Conservation (phyloP, 92 coral and sea anemone genomes). For the Diadumene lineata region DNA sequence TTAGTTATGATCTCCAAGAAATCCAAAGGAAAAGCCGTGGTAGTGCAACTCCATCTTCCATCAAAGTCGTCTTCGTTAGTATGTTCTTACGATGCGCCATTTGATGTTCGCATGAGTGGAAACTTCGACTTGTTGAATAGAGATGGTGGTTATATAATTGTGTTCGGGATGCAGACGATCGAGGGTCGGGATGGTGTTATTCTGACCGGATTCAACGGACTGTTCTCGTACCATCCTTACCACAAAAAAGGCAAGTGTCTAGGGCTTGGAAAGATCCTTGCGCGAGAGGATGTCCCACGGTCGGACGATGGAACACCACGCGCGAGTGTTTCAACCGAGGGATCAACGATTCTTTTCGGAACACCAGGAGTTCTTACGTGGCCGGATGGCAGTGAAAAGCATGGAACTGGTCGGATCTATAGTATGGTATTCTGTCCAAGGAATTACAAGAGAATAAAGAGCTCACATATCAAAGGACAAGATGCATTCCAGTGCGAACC, state of each 20-base stretch:
- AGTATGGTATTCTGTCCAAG: constrained; percentile 74
- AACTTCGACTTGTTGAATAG: constrained; percentile 45
- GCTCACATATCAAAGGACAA: constrained; percentile 44
- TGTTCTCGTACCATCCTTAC: constrained; percentile 33
- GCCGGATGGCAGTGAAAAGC: constrained; percentile 70
- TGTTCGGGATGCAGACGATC: constrained; percentile 75
- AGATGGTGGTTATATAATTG: constrained; percentile 59
- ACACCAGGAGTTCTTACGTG: constrained; percentile 83
- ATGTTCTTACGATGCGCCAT: constrained; percentile 2
- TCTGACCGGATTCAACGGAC: constrained; percentile 63
- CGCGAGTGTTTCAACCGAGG: constrained; percentile 62
- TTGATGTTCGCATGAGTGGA: constrained; percentile 44
- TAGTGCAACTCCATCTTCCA: constrained; percentile 40
- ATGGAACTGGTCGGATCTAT: constrained; percentile 92
- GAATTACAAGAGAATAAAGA: constrained; percentile 60
- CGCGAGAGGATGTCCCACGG: constrained; percentile 69
- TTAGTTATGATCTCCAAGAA: constrained; percentile 61
- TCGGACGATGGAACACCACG: constrained; percentile 79
- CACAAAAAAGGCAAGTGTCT: constrained; percentile 47
- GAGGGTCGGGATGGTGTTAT: constrained; percentile 84
- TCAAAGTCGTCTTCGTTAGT: constrained; percentile 13
- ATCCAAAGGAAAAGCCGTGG: constrained; percentile 34
- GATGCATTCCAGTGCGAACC: constrained; percentile 65
- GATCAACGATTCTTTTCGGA: constrained; percentile 69
- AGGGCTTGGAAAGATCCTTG: constrained; percentile 66